Evolutionary conservation across 2,113 vertebrate species (phyloP), one percentile per base, ranked within the genome.

Genomic region (Nettapus auritus): DNA sequence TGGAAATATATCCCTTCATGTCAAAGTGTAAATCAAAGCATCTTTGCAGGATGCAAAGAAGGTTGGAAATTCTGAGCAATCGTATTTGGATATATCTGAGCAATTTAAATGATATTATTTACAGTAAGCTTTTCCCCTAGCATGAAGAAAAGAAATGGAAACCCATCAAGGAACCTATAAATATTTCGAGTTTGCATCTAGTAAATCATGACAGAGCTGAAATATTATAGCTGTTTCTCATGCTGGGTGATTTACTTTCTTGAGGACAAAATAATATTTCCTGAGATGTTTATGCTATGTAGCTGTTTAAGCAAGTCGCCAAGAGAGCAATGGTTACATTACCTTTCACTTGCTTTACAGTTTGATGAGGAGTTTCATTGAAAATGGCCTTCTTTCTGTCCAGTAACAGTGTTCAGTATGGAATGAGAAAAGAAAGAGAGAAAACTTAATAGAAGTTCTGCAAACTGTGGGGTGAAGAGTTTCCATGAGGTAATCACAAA

Each of bases 21-120:
- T 81, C 73, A 84, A 82, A 78, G 44, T 90, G 68, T 74, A 95
- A 94, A 95, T 86, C 74, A 88, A 94, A 86, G 22, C 48, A 75
- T 82, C 69, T 93, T 46, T 36, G 62, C 29, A 82, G 87, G 93
- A 33, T 66, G 53, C 80, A 73, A 96, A 93, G 46, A 78, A 57
- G 75, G 8, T 8, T 81, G 86, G 31, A 93, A 92, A 92, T 88
- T 79, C 80, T 86, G 57, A 86, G 92, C 77, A 86, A 66, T 60
- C 34, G 69, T 63, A 20, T 80, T 91, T 57, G 68, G 53, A 79
- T 87, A 70, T 3, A 92, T 73, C 25, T 83, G 90, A 94, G 79
- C 59, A 66, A 34, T 81, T 84, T 96, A 93, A 97, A 92, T 92
- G 78, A 71, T 82, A 80, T 95, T 95, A 95, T 92, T 97, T 95